Base-by-base conservation (phyloP, 2,113 vertebrate genomes). In the Danionella cerebrum region DNA sequence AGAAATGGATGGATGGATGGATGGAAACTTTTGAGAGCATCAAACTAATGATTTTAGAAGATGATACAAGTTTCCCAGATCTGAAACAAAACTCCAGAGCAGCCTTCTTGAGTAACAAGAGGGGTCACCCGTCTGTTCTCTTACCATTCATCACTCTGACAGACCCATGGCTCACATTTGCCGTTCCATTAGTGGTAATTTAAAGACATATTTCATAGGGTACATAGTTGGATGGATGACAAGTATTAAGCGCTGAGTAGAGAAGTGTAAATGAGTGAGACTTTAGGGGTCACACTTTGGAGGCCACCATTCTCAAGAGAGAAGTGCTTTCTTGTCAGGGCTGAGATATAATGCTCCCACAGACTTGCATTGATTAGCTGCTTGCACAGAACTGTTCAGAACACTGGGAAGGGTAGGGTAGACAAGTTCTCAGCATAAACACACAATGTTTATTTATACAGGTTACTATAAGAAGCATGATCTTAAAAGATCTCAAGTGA, bases 131-230 rank as follows among this genome's bases (percentile, higher is more conserved):
- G 62, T 79, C 72, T 74, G 62, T 65, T 77, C 27, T 65, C 36
- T 36, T 7, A 22, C 69, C 58, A 74, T 83, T 27, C 67, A 76
- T 83, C 78, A 80, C 50, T 60, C 39, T 33, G 74, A 76, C 72
- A 63, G 71, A 3, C 4, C 35, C 27, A 10, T 50, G 19, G 69
- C 73, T 71, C 60, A 71, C 78, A 73, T 74, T 83, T 69, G 72
- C 25, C 19, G 74, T 38, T 70, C 74, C 81, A 83, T 84, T 83
- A 83, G 72, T 65, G 76, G 73, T 80, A 76, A 27, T 74, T 67
- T 75, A 68, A 71, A 59, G 79, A 76, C 80, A 77, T 83, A 82
- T 82, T 79, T 81, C 81, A 78, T 47, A 53, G 54, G 72, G 70
- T 24, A 1, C 2, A 39, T 38, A 10, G 66, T 22, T 33, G 13